A percentile compares a stretch with the other conserved stretches of the same genome.
Evolutionary conservation across 2,113 vertebrate species (phyloP).

Genomic region (Hippocampus abdominalis): DNA sequence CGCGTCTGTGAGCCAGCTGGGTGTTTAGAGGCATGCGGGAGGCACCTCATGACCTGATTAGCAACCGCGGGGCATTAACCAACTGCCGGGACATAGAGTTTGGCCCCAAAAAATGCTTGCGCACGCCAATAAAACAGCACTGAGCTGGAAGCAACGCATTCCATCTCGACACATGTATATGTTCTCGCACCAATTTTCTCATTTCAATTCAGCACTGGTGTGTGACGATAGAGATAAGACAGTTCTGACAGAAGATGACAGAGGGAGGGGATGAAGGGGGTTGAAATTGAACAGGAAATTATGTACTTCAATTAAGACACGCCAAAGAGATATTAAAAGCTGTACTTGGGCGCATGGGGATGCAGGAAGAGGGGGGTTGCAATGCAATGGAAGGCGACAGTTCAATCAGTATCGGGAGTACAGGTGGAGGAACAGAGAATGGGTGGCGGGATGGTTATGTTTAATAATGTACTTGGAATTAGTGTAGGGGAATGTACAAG

Average conservation of each 20-base stretch:
- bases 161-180: slow-evolving; percentile 2
- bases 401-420: slow-evolving; percentile 55
- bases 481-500: slow-evolving; percentile 52
- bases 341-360: slow-evolving; percentile 59
- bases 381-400: slow-evolving; percentile 61
- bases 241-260: slow-evolving; percentile 64
- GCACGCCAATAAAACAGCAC: slow-evolving; percentile 15
- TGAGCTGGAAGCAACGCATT: background rate
- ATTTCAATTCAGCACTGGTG: slow-evolving; percentile 61
- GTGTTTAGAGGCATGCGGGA: slow-evolving; percentile 24
- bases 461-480: slow-evolving; percentile 54
- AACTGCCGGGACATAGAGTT: slow-evolving; percentile 33
- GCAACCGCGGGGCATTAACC: slow-evolving; percentile 46
- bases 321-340: slow-evolving; percentile 65
- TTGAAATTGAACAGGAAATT: slow-evolving; percentile 67
- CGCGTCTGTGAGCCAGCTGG: slow-evolving; percentile 41
- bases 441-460: slow-evolving; percentile 35
- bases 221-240: slow-evolving; percentile 67
- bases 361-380: slow-evolving; percentile 35
- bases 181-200: slow-evolving; percentile 29
- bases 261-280: slow-evolving; percentile 3
- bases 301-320: slow-evolving; percentile 72
- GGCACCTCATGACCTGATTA: slow-evolving; percentile 41
- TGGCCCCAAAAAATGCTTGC: slow-evolving; percentile 27
- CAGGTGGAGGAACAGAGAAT: slow-evolving; percentile 12